Base-by-base conservation (phyloP, 2,888 invertebrate species). In the Mesorhabditis sp. region DNA sequence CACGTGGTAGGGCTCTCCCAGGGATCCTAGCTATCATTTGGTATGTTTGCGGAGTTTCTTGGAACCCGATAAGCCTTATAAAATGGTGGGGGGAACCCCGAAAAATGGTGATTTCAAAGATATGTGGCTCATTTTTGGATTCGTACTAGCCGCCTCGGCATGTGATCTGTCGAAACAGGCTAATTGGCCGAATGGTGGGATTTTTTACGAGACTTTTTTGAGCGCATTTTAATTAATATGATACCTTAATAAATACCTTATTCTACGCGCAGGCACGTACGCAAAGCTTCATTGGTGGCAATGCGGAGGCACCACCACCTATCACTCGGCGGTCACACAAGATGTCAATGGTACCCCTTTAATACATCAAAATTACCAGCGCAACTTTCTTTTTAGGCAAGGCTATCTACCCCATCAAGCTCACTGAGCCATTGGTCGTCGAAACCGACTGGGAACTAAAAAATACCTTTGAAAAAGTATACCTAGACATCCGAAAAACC, bases 401-500 rank as follows among this genome's bases (percentile, higher is more conserved):
- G 28, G 28, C 28, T 28, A n/a, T n/a, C n/a, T 50, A 50, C 58
- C 58, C 58, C 10, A 50, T 50, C 58, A 10, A 50, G 7, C 58
- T 50, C 58, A 50, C 58, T n/a, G 58, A 50, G 58, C 58, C 58
- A 50, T 50, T 50, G 58, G n/a, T 50, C 58, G 58, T 50, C 58
- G 58, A 50, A 50, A 50, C 58, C n/a, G 58, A 50, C 7, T 50
- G 58, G 58, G 58, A 50, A 2, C 7, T n/a, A n/a, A 50, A 50
- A 50, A n/a, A 10, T 50, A n/a, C 7, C 10, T 50, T 50, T 50
- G 7, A 10, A 50, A 50, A 50, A n/a, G 58, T 50, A 50, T n/a
- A 13, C 10, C n/a, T 13, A 50, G n/a, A 50, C 10, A n/a, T 50
- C 10, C 58, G n/a, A 50, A 13, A 50, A 50, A 50, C n/a, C n/a